phyloP scores from a whole-genome alignment of 2,113 vertebrate species.

The human region DNA sequence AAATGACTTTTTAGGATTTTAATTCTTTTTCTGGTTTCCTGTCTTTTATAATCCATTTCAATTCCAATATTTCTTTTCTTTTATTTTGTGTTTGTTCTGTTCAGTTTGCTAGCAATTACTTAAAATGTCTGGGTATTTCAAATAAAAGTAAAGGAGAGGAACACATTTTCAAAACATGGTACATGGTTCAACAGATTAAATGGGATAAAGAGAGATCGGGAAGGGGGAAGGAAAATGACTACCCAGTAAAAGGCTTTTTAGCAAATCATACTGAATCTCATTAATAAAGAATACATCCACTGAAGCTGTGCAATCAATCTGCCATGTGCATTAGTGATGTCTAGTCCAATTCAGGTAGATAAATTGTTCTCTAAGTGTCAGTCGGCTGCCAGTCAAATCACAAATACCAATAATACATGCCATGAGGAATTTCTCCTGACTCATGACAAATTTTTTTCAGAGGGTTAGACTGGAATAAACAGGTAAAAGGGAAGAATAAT shows the following conservation, averaged over 20 bases:
- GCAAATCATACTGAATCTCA: slow-evolving; percentile 71
- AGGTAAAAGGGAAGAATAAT: slow-evolving; percentile 9
- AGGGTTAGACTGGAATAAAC: slow-evolving; percentile 20
- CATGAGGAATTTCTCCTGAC: slow-evolving; percentile 30
- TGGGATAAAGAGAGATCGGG: slow-evolving; percentile 47
- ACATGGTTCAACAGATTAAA: slow-evolving; percentile 70
- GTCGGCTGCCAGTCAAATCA: slow-evolving; percentile 67
- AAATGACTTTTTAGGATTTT: background rate
- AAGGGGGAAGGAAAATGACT: slow-evolving; percentile 39
- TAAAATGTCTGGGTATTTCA: slow-evolving; percentile 20
- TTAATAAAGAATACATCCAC: slow-evolving; percentile 73
- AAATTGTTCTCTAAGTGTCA: slow-evolving; percentile 67
- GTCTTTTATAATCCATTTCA: background rate
- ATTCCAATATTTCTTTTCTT: background rate
- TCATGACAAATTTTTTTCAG: slow-evolving; percentile 2
- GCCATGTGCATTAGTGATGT: slow-evolving; percentile 65
- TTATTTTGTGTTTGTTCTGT: background rate
- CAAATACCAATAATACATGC: slow-evolving; percentile 16
- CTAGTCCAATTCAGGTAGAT: slow-evolving; percentile 70
- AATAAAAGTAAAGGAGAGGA: slow-evolving; percentile 33
- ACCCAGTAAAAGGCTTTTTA: slow-evolving; percentile 63
- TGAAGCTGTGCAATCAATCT: slow-evolving; percentile 63
- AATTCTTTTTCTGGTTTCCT: background rate
- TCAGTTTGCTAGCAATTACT: background rate
- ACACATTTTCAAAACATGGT: slow-evolving; percentile 50